These are phyloP conservation scores for Orussus abietinus DNA, from an alignment of 1,140 invertebrate genomes.

Conservation along the genomic window DNA sequence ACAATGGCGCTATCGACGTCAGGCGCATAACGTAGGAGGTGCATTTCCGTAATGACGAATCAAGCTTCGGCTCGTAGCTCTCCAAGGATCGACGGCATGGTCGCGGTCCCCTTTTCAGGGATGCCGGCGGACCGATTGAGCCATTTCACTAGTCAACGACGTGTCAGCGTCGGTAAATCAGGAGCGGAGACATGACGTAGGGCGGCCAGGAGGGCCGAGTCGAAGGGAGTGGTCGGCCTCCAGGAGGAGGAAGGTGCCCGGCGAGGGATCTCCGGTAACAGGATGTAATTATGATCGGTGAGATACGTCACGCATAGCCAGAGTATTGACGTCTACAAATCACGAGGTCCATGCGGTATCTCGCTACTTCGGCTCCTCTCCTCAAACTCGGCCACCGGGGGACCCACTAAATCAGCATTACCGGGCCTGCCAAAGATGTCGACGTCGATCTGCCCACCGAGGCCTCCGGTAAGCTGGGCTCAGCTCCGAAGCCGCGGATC, in stretches of 20 bases:
- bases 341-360: constrained; percentile 42
- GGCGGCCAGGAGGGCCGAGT: constrained; percentile 3
- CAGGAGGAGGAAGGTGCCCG: constrained; percentile 26
- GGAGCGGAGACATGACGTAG: constrained; percentile 15
- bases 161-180: constrained; percentile 23
- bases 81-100: no score
- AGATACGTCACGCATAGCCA: constrained; percentile 53
- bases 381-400: constrained; percentile 22
- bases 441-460: no score
- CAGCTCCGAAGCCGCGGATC: no score
- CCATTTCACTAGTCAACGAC: constrained; percentile 7
- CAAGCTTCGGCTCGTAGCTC: no score
- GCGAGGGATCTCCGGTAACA: constrained; percentile 41
- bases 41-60: no score
- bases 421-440: constrained; percentile 22
- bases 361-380: constrained; percentile 25
- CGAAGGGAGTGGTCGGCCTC: constrained; percentile 18
- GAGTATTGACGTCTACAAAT: constrained; percentile 55
- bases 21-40: no score
- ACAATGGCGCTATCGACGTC: no score
- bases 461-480: no score
- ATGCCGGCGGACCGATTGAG: constrained; percentile 24
- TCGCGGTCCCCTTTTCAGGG: no score
- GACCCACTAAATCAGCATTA: constrained; percentile 40
- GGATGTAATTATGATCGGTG: constrained; percentile 56